phyloP scores from a whole-genome alignment of 2,888 invertebrate genomes.

The Pandemis heparana region DNA sequence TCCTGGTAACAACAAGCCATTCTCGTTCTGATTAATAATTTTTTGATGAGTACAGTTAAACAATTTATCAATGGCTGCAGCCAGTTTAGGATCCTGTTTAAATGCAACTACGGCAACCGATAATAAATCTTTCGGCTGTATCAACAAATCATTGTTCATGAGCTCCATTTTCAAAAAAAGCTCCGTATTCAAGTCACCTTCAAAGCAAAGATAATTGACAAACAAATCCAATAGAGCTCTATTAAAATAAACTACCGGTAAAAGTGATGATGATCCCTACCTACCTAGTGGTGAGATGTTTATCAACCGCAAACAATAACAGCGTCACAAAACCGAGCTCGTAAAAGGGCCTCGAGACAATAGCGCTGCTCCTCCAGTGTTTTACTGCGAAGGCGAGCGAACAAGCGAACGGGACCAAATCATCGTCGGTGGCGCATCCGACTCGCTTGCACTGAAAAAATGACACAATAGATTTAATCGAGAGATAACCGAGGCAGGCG shows the following conservation, averaged over 20 bases:
- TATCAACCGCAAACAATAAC: slow-evolving; percentile 85
- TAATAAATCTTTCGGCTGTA: slow-evolving; percentile 61
- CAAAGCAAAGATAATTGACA: slow-evolving; percentile 73
- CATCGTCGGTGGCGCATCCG: slow-evolving; percentile 85
- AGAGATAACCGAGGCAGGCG: slow-evolving; percentile 83
- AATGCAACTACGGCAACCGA: slow-evolving; percentile 58
- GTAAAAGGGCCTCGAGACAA: slow-evolving; percentile 84
- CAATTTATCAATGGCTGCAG: slow-evolving; percentile 72
- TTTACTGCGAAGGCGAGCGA: slow-evolving; percentile 80
- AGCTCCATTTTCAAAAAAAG: slow-evolving; percentile 63
- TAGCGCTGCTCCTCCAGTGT: slow-evolving; percentile 78
- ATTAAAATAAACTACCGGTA: slow-evolving; percentile 75
- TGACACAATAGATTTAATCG: slow-evolving; percentile 84
- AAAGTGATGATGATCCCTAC: slow-evolving; percentile 83
- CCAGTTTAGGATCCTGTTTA: slow-evolving; percentile 72
- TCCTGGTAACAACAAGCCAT: slow-evolving; percentile 62
- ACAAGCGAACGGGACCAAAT: slow-evolving; percentile 80
- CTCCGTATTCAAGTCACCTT: slow-evolving; percentile 57
- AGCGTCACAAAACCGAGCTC: slow-evolving; percentile 82
- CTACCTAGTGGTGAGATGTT: slow-evolving; percentile 84
- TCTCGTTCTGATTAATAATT: slow-evolving; percentile 41
- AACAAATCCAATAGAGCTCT: slow-evolving; percentile 71
- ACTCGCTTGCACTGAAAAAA: slow-evolving; percentile 80
- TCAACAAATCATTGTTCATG: slow-evolving; percentile 70
- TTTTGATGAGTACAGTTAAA: slow-evolving; percentile 52